Evolutionary conservation across 2,888 invertebrate species (phyloP), one percentile per base, ranked within the genome.

Genomic region (Callyntrura guangdongensis): DNA sequence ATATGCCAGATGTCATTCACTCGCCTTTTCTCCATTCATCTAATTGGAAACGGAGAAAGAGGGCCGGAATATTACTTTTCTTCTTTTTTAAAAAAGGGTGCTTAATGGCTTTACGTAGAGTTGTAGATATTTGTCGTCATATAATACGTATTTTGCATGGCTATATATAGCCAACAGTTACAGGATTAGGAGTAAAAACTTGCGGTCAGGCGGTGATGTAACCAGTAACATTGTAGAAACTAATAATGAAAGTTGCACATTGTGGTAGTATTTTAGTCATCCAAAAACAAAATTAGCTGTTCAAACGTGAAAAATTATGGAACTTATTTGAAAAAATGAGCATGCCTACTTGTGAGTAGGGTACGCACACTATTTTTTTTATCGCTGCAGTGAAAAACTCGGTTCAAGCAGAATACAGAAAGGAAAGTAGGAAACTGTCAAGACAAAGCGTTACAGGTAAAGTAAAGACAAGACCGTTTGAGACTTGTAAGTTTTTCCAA

Each of bases 241-340:
- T 77, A 77, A 49, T 77, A 53, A 22, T 17, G 27, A 72, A 45
- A 72, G n/a, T 47, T 53, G n/a, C 25, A 53, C 36, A 64, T 6
- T 67, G 83, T 8, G 47, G 83, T 64, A 61, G 82, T 81, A 11
- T 47, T 83, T 83, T 59, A 64, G 45, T 64, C 64, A 83, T 83
- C 64, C 9, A 22, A 64, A 64, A 47, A 0, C 22, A 11, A 83
- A 83, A 64, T 64, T 83, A 83, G 49, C 83, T 64, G 64, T 67
- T 83, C 0, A 12, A 83, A 47, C 64, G 83, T 83, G 64, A 83
- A 83, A 82, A 83, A 83, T 47, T 64, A 83, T 47, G 64, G 22
- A 83, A 61, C 12, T 36, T 56, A 25, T 64, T 47, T 22, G 3
- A 64, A 25, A 22, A 4, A 14, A 47, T 8, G 36, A 8, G 14